phyloP scores from a whole-genome alignment of 2,113 vertebrate species.

The Lipophrys pholis region DNA sequence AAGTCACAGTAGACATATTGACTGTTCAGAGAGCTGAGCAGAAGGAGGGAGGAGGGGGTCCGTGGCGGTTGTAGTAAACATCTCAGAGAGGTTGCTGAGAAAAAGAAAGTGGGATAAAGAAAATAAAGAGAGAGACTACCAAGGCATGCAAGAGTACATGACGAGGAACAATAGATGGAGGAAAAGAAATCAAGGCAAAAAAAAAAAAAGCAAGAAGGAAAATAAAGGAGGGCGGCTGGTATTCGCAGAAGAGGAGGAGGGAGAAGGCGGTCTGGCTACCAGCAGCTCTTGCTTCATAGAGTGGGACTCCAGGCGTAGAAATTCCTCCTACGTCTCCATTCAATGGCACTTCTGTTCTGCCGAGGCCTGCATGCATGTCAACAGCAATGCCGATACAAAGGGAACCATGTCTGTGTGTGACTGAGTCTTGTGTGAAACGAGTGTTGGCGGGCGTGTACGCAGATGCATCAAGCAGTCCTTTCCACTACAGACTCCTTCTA shows the following conservation, averaged over 20 bases:
- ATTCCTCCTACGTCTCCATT: slow-evolving; percentile 77
- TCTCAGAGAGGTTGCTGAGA: slow-evolving; percentile 21
- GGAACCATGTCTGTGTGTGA: slow-evolving; percentile 70
- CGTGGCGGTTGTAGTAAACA: slow-evolving; percentile 48
- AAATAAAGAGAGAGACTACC: slow-evolving; percentile 18
- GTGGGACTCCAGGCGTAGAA: slow-evolving; percentile 73
- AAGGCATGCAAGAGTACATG: slow-evolving; percentile 16
- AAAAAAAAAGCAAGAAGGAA: slow-evolving; percentile 39
- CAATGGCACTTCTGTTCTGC: slow-evolving; percentile 83
- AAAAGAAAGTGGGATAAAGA: slow-evolving; percentile 31
- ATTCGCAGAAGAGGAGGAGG: slow-evolving; percentile 67
- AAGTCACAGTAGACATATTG: slow-evolving; percentile 33
- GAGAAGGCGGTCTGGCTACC: slow-evolving; percentile 48
- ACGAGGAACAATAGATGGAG: slow-evolving; percentile 60
- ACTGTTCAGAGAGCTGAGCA: slow-evolving; percentile 18
- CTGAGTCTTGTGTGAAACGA: slow-evolving; percentile 61
- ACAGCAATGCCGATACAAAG: slow-evolving; percentile 73
- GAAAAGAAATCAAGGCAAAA: slow-evolving; percentile 35
- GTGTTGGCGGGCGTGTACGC: slow-evolving; percentile 29
- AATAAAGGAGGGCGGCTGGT: slow-evolving; percentile 59
- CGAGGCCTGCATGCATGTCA: slow-evolving; percentile 63
- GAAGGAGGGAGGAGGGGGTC: not conserved
- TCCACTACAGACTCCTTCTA: slow-evolving; percentile 23
- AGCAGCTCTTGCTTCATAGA: slow-evolving; percentile 45
- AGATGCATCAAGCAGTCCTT: slow-evolving; percentile 27